These are phyloP conservation scores for Gallinago media DNA, from an alignment of 2,113 vertebrate genomes.

Conservation along the genomic window DNA sequence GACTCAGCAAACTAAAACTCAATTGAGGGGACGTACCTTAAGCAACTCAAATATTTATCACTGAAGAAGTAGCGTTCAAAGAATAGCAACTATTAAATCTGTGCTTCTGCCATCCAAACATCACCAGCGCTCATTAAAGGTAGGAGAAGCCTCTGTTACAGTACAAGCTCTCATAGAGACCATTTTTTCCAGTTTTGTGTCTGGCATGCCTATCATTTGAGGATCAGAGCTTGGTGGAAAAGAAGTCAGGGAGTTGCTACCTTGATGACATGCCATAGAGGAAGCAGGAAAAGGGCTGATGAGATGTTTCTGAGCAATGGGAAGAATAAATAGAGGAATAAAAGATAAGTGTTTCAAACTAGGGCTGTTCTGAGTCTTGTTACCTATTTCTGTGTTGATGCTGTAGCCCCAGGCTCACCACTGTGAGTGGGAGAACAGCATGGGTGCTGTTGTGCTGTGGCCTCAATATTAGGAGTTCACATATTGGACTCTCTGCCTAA, in stretches of 20 bases:
- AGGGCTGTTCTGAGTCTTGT: background rate
- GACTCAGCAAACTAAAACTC: background rate
- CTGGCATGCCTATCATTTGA: background rate
- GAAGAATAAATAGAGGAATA: background rate
- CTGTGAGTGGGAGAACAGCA: background rate
- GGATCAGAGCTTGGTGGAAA: background rate
- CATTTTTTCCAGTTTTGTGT: background rate
- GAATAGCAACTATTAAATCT: background rate
- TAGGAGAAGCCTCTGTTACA: background rate
- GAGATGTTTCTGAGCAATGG: background rate
- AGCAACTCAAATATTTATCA: background rate
- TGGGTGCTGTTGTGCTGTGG: background rate
- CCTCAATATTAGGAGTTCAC: background rate
- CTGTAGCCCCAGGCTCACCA: background rate
- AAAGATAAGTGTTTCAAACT: background rate
- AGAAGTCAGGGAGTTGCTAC: background rate
- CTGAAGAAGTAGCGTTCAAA: background rate
- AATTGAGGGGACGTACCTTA: fast-evolving
- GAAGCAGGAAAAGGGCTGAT: background rate
- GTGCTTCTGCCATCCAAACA: background rate
- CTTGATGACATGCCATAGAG: background rate
- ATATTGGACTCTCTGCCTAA: background rate
- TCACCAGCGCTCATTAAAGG: background rate
- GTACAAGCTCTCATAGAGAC: background rate
- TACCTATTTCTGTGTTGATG: background rate